Base-by-base conservation (phyloP, 2,888 invertebrate genomes). In the Prionchulus punctatus region DNA sequence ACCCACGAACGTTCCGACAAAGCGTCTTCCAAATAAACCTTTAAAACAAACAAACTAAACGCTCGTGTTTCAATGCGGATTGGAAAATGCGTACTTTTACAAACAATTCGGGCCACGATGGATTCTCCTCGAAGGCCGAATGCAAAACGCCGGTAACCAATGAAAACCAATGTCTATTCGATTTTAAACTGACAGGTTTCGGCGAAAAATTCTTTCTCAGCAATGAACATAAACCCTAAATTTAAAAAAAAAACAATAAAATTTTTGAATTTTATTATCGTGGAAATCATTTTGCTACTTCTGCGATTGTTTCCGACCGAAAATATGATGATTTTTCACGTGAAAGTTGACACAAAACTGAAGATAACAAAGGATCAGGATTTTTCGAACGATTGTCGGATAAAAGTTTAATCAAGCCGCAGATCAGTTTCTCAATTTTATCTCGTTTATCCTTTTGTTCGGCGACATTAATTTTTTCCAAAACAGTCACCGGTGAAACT, bases 1-100 rank as follows among this genome's bases (percentile, higher is more conserved):
- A 92, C 87, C 89, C 94, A 94, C 62, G 85, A 79, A 42, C 92
- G 78, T 67, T 96, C 94, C 47, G 86, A 88, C 1, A 90, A 76
- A 0, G 91, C 87, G 76, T 96, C 94, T 68, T 96, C 94, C 58
- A 92, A 82, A 71, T 89, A 94, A 0, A 87, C 80, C 82, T 86
- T n/a, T n/a, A 66, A 61, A 52, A 53, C 31, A 1, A 47, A 23
- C 27, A 42, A 30, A 42, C 7, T 23, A 47, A 48, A 0, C 30
- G 21, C 26, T 51, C 15, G 52, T 27, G 43, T 2, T n/a, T n/a
- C 12, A 12, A 60, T 27, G 2, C 25, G 1, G 25, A 3, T 30
- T 23, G 15, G 1, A 47, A 27, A 21, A 62, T 31, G 26, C 64
- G 62, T 68, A 86, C 86, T 79, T 86, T 87, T 1, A 92, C 80